A percentile compares a stretch with the other conserved stretches of the same genome.
Conservation (phyloP, 1,140 invertebrate species). For the Pachypeltis micranthus region DNA sequence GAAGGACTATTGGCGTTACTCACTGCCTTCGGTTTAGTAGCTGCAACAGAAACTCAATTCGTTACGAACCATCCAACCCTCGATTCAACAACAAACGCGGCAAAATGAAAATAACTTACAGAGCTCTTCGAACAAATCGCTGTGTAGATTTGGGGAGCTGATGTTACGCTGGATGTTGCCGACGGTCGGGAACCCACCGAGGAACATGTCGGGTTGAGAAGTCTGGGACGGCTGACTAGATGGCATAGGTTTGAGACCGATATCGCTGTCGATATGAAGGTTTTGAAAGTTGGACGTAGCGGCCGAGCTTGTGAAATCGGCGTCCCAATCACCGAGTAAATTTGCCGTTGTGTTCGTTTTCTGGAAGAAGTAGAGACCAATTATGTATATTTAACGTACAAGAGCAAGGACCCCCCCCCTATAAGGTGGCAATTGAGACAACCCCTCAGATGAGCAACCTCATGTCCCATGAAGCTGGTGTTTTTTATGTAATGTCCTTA, state of each 20-base stretch:
- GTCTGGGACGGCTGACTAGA: not conserved
- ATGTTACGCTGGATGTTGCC: constrained; percentile 42
- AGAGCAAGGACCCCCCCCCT: too few species aligned
- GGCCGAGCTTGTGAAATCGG: not conserved
- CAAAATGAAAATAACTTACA: too few species aligned
- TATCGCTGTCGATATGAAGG: not conserved
- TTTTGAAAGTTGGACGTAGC: not conserved
- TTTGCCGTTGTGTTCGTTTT: constrained; percentile 7
- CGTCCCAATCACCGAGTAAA: constrained; percentile 18
- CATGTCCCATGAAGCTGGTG: too few species aligned
- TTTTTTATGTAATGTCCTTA: too few species aligned
- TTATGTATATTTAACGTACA: too few species aligned
- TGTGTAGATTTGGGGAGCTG: constrained; percentile 45
- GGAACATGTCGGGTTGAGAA: not conserved
- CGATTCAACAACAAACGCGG: too few species aligned
- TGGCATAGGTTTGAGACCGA: not conserved
- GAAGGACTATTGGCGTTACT: constrained; percentile 27
- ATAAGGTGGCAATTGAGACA: too few species aligned
- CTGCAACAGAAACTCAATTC: constrained; percentile 5
- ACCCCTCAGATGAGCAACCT: too few species aligned
- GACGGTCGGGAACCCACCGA: not conserved
- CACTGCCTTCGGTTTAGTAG: constrained; percentile 15
- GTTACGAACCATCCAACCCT: too few species aligned
- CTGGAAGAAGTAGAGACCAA: too few species aligned
- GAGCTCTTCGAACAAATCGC: constrained; percentile 45